Base-by-base conservation (phyloP, 2,797 vertebrate genomes). In the Rhabdomys pumilio region DNA sequence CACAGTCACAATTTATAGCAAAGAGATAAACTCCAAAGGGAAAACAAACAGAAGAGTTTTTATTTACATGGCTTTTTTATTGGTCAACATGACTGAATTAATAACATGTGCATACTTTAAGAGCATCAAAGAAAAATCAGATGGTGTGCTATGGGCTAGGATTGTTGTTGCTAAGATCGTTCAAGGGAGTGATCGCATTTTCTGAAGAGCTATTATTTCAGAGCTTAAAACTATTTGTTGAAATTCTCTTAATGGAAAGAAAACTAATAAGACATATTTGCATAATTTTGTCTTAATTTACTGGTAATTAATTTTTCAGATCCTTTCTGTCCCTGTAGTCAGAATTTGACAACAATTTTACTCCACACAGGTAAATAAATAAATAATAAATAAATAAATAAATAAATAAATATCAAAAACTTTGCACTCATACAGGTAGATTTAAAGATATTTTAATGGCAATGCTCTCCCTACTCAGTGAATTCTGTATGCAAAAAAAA, bases 391-490 rank as follows among this genome's bases (percentile, higher is more conserved):
- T 5, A 81, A 24, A n/a, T 29, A 65, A 75, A 92, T 4, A 85
- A 20, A 85, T 7, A 24, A 24, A 14, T 2, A n/a, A n/a, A n/a
- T n/a, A n/a, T n/a, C n/a, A n/a, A n/a, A 31, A 29, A 3, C 44
- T 84, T 14, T 91, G 24, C 44, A 41, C 55, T 26, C 24, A 20
- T 0, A 75, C 1, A 82, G 6, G 14, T 59, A 55, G 38, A 90
- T 95, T 72, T 75, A 81, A 97, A 91, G 96, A 17, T 77, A 91
- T 57, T 96, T 98, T 86, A 96, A 97, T 89, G 95, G 87, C 10
- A 11, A 87, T 7, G 57, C 7, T 96, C 26, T 96, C 19, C 72
- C 59, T 88, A 88, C 50, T 95, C 82, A 15, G 76, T 84, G 29
- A 85, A 88, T 92, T 67, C 89, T 65, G 95, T 90, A 91, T 83